Percentiles rank a stretch among this genome's conserved stretches.
Evolutionary conservation across 2,113 vertebrate genomes (phyloP).

Genomic region (Microcebus lehilahytsara): DNA sequence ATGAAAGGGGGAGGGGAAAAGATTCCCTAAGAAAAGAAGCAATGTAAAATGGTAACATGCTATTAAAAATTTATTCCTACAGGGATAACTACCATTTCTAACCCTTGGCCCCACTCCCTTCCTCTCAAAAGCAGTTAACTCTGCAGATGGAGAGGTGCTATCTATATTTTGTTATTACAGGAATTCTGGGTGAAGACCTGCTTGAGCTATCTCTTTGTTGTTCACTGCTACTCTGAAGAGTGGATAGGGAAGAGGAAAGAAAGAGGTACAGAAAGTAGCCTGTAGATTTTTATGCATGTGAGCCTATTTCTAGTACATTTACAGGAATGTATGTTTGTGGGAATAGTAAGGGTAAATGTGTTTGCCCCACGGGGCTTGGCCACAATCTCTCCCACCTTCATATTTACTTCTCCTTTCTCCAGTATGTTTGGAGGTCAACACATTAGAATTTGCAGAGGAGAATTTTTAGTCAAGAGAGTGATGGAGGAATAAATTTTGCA

Average conservation of each 20-base stretch:
- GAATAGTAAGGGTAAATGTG: constrained; percentile 16
- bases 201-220: neutral
- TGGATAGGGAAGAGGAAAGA: neutral
- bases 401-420: neutral
- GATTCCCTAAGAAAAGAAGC: constrained; percentile 9
- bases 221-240: neutral
- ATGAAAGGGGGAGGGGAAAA: neutral
- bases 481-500: constrained; percentile 24
- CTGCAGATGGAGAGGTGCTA: neutral
- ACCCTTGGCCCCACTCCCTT: neutral
- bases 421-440: neutral
- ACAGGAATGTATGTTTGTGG: neutral
- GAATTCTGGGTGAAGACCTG: constrained; percentile 6
- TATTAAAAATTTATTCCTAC: neutral
- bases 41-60: constrained; percentile 14
- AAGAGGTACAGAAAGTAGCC: neutral
- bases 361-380: neutral
- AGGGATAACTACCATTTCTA: neutral
- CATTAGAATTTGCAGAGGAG: constrained; percentile 22
- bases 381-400: neutral
- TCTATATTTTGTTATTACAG: neutral
- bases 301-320: neutral
- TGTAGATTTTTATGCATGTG: neutral
- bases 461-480: neutral
- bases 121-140: neutral